Percentiles rank a stretch among this genome's conserved stretches.
phyloP scores from a whole-genome alignment of 2,113 vertebrate genomes.

The Gadus macrocephalus region DNA sequence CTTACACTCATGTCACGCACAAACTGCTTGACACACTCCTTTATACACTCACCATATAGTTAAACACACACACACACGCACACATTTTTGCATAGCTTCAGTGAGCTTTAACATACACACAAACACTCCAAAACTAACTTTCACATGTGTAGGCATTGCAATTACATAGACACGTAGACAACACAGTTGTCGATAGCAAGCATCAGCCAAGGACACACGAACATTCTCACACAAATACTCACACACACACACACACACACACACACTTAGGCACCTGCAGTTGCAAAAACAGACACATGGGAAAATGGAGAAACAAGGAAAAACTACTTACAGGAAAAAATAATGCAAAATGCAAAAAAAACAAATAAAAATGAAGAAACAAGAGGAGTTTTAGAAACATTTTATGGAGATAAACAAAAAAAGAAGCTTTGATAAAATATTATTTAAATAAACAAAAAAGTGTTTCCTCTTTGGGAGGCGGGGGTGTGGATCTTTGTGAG shows the following conservation, averaged over 20 bases:
- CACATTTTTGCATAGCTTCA: too few species aligned
- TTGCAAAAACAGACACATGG: conserved; percentile 54
- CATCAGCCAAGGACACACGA: conserved; percentile 55
- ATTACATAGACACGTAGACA: conserved; percentile 46
- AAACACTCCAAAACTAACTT: conserved; percentile 27
- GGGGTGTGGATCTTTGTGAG: conserved; percentile 57
- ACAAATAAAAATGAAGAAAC: conserved; percentile 52
- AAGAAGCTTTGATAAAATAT: conserved; percentile 79
- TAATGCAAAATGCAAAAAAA: conserved; percentile 57
- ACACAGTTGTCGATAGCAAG: conserved; percentile 37
- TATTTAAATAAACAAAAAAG: conserved; percentile 73
- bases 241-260: conserved; percentile 16
- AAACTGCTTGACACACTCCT: conserved; percentile 43
- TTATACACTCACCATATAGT: conserved; percentile 34
- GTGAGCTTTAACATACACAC: background rate
- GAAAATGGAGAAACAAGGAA: conserved; percentile 38
- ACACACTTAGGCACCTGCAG: conserved; percentile 50
- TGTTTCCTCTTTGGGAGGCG: conserved; percentile 69
- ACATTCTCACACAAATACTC: conserved; percentile 18
- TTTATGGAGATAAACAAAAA: conserved; percentile 72
- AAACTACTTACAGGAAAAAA: conserved; percentile 48
- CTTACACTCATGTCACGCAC: conserved; percentile 31
- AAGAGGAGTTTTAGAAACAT: conserved; percentile 73
- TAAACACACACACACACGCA: conserved; percentile 5
- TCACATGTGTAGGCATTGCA: conserved; percentile 31